Evolutionary conservation across 1,140 invertebrate species (phyloP).

Genomic region (Idris sp.): DNA sequence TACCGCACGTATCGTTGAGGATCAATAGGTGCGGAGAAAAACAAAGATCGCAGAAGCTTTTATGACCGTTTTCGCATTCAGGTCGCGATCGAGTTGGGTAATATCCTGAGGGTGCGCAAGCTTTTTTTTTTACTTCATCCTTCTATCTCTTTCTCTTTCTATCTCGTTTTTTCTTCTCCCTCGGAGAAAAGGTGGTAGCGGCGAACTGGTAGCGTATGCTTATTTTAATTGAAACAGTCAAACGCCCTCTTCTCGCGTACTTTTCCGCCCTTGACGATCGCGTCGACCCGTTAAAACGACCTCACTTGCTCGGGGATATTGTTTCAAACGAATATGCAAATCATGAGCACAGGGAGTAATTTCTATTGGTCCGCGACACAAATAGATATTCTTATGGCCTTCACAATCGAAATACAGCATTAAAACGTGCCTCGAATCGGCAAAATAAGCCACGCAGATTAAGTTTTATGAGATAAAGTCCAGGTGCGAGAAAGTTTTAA

Average conservation of each 20-base stretch:
- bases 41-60: conserved; percentile 70
- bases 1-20: conserved; percentile 48
- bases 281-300: conserved; percentile 70
- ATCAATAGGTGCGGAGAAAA: conserved; percentile 65
- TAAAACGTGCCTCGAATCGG: conserved; percentile 74
- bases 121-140: conserved; percentile 55
- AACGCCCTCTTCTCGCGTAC: conserved; percentile 66
- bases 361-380: conserved; percentile 71
- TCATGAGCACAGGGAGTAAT: conserved; percentile 74
- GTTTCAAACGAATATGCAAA: conserved; percentile 79
- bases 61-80: conserved; percentile 76
- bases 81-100: conserved; percentile 72
- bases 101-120: conserved; percentile 71
- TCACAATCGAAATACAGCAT: conserved; percentile 66
- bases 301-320: conserved; percentile 73
- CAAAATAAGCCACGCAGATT: conserved; percentile 29
- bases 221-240: conserved; percentile 78
- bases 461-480: conserved; percentile 43
- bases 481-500: conserved; percentile 22
- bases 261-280: conserved; percentile 58
- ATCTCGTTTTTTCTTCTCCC: too few relatives aligned
- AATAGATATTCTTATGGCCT: conserved; percentile 73
- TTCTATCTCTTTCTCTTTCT: too few relatives aligned
- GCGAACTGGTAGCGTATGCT: conserved; percentile 73
- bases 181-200: conserved; percentile 62